Evolutionary conservation across 2,113 vertebrate genomes (phyloP).

Genomic region (Nematolebias whitei): DNA sequence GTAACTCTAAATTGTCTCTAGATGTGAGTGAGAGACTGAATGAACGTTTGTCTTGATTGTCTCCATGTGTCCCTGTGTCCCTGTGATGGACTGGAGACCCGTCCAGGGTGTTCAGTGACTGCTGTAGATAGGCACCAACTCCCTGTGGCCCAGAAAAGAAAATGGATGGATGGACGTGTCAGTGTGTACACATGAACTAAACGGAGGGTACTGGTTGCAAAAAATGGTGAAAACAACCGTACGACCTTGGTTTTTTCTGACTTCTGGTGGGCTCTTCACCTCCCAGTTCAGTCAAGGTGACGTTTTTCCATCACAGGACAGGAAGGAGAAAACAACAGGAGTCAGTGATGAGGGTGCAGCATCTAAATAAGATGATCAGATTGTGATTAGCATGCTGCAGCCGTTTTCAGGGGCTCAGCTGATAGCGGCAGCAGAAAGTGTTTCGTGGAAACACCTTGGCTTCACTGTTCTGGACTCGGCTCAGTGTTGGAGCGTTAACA

Average conservation of each 20-base stretch:
- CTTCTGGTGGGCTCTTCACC: background rate
- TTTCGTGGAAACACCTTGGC: slow-evolving; percentile 60
- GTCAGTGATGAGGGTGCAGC: slow-evolving; percentile 32
- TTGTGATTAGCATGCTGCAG: slow-evolving; percentile 59
- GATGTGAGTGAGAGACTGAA: too few relatives aligned
- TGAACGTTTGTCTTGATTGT: too few relatives aligned
- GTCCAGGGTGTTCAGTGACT: too few relatives aligned
- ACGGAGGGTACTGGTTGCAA: too few relatives aligned
- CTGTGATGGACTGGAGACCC: too few relatives aligned
- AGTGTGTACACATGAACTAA: too few relatives aligned
- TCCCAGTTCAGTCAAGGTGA: slow-evolving; percentile 29
- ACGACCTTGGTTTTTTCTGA: background rate
- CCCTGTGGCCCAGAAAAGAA: too few relatives aligned
- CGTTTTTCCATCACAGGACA: slow-evolving; percentile 22
- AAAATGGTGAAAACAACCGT: too few relatives aligned
- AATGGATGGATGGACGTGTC: too few relatives aligned
- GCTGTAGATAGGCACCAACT: too few relatives aligned
- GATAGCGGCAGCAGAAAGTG: slow-evolving; percentile 51
- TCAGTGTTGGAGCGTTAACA: slow-evolving; percentile 17
- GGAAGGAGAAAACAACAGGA: slow-evolving; percentile 2
- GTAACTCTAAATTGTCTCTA: too few relatives aligned
- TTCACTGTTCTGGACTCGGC: slow-evolving; percentile 59
- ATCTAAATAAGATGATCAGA: slow-evolving; percentile 23
- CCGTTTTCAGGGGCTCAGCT: slow-evolving; percentile 46
- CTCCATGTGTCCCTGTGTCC: too few relatives aligned